Evolutionary conservation across 2,797 vertebrate genomes (phyloP).

Genomic region (Gorsachius magnificus): DNA sequence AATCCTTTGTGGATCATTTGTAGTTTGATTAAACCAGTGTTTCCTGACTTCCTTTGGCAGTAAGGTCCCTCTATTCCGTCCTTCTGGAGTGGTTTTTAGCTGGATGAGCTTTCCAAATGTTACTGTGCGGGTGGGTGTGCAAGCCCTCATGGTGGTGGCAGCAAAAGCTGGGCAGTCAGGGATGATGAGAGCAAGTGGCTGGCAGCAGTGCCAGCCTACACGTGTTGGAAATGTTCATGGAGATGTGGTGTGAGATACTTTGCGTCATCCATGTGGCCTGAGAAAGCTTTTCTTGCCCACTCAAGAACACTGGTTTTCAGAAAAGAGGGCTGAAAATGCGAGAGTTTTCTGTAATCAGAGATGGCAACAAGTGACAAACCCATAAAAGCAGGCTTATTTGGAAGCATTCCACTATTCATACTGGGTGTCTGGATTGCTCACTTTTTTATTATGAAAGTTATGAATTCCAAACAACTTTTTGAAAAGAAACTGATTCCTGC

Average conservation of each 20-base stretch:
- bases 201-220: not conserved
- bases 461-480: not conserved
- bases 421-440: not conserved
- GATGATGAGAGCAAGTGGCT: not conserved
- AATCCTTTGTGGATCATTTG: not conserved
- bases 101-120: not conserved
- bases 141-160: not conserved
- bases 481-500: not conserved
- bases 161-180: not conserved
- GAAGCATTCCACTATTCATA: not conserved
- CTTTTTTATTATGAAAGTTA: not conserved
- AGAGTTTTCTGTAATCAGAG: not conserved
- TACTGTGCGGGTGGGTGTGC: not conserved
- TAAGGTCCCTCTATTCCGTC: not conserved
- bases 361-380: not conserved
- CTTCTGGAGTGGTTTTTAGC: not conserved
- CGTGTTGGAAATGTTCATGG: fast-evolving
- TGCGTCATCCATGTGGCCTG: not conserved
- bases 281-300: not conserved
- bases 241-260: not conserved
- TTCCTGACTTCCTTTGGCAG: not conserved
- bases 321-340: not conserved
- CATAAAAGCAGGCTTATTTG: not conserved
- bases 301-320: not conserved
- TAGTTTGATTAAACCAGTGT: not conserved